Base-by-base conservation (phyloP, 2,888 invertebrate species). In the Drosophila ezoana region DNA sequence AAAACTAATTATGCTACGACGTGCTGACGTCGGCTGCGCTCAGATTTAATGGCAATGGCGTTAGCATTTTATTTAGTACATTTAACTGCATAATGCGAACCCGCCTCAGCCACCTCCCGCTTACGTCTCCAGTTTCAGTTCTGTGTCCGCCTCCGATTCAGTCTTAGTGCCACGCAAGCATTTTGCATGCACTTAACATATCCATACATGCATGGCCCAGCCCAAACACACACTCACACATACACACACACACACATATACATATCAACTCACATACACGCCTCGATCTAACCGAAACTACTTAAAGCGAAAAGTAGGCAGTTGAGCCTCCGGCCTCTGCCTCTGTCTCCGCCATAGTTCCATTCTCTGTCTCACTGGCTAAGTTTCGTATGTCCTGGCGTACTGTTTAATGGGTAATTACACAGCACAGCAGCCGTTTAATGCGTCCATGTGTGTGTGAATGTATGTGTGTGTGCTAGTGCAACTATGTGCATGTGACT, bases 61-160 rank as follows among this genome's bases (percentile, higher is more conserved):
- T 86, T 82, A 77, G 78, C 88, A 80, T 84, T 88, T 83, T 86
- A 88, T 86, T 88, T 88, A 80, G 72, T 83, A 86, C 89, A 88
- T 88, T 87, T 88, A 84, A 86, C 88, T 82, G 83, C 86, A 86
- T 83, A 80, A 80, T 80, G 72, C 66, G 65, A 67, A 59, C 66
- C 64, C 47, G 45, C 41, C 49, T 44, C 8, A 13, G 23, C 44
- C 16, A 51, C 32, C 23, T 2, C 3, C 8, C 35, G 1, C 8
- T 40, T 40, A n/a, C 40, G 18, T 23, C 52, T 63, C 2, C 23
- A 33, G 16, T 23, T 33, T 9, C 33, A 23, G 20, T 43, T 37
- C 38, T 45, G 48, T 47, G 49, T 47, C 48, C 68, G 16, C 47
- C 59, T 56, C 47, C 35, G 18, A 43, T 57, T 56, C 18, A 33